A percentile compares a stretch with the other conserved stretches of the same genome.
phyloP scores from a whole-genome alignment of 2,888 invertebrate genomes.

The Diplolepis rosae region DNA sequence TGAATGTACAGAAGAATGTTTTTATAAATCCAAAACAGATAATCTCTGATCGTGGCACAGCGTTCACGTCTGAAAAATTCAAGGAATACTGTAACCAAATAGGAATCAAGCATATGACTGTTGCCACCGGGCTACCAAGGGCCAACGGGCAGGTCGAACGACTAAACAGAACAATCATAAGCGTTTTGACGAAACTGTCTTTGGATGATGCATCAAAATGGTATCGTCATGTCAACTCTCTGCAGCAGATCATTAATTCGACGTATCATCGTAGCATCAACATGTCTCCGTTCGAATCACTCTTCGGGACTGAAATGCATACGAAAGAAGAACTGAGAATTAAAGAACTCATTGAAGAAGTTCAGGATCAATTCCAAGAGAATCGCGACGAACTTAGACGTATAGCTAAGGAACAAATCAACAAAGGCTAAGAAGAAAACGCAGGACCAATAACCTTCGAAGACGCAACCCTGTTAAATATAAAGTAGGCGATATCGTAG shows the following conservation, averaged over 20 bases:
- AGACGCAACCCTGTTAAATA: too few species aligned
- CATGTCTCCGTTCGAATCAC: conserved; percentile 33
- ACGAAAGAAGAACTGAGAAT: conserved; percentile 14
- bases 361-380: too few species aligned
- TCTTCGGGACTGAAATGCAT: conserved; percentile 31
- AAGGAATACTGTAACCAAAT: conserved; percentile 25
- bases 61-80: conserved; percentile 33
- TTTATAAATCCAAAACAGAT: conserved; percentile 2
- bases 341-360: too few species aligned
- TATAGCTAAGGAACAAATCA: too few species aligned
- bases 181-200: conserved; percentile 26
- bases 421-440: too few species aligned
- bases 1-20: too few species aligned
- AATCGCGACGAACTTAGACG: too few species aligned
- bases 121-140: conserved; percentile 32
- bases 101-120: neutral
- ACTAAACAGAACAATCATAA: conserved; percentile 34
- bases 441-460: too few species aligned
- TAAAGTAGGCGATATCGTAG: too few species aligned
- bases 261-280: conserved; percentile 38
- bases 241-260: conserved; percentile 30
- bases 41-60: too few species aligned
- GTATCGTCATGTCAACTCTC: conserved; percentile 29
- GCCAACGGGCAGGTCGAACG: conserved; percentile 38
- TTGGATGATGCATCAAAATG: conserved; percentile 32